Base-by-base conservation (phyloP, 2,888 invertebrate genomes). In the Encarsia formosa region DNA sequence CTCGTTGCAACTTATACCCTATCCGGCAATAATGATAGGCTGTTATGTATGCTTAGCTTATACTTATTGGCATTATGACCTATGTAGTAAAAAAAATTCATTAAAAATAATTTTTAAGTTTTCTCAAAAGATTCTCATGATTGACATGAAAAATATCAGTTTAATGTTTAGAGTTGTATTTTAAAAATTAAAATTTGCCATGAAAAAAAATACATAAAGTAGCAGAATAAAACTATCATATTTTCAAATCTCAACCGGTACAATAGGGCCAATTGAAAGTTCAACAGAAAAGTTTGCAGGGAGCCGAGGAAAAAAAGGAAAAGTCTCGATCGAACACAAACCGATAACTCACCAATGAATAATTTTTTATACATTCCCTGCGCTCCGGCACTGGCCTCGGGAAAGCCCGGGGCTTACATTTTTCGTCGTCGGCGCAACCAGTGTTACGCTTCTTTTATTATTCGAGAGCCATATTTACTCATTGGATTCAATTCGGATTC, bases 401-500 rank as follows among this genome's bases (percentile, higher is more conserved):
- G 26, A 26, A 11, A 26, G 1, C 26, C 11, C 26, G 26, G 11
- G 26, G n/a, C n/a, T n/a, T n/a, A n/a, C n/a, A n/a, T n/a, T 4
- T 32, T 13, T 48, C 39, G 47, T 39, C 42, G 43, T 24, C 43
- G 34, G 48, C 41, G 37, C 20, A 13, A 18, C 18, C 16, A 45
- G 16, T 29, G 39, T 46, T 45, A 52, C 42, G 18, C 44, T 51
- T 29, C 55, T 67, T 61, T 67, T 63, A 65, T 68, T 70, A 66
- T 65, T 63, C 61, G 58, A 63, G 59, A 66, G 67, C 64, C 69
- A 71, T 72, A 72, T 71, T 72, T 72, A 72, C 70, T 72, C 70
- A 68, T 71, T 72, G 67, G 60, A 71, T 70, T 71, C 70, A 71
- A 70, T 71, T 71, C 67, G 57, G 65, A 64, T 69, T 71, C 69